Evolutionary conservation across 2,797 vertebrate genomes (phyloP), one percentile per base, ranked within the genome.

Genomic region (Onychomys leucogaster): DNA sequence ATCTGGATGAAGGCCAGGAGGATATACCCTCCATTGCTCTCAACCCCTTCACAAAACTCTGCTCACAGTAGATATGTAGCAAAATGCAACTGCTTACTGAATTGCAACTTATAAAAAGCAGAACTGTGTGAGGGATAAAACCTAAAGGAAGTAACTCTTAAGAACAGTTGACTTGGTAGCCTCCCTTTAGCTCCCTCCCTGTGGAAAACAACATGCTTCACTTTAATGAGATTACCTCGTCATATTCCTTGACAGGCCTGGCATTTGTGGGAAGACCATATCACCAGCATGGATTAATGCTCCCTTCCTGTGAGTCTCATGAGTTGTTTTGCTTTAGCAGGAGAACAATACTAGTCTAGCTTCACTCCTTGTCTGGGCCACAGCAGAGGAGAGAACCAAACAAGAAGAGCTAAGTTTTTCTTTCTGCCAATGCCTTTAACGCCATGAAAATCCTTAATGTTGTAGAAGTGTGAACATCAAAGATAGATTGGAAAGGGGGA

Each of bases 361-460:
- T 91, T 84, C 55, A 77, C 43, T 41, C 25, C 80, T 86, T 65
- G 77, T 88, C 93, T 92, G 84, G 32, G 49, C 63, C 61, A 78
- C n/a, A 32, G 59, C 32, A 94, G 65, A 91, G 37, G 57, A 71
- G 27, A 32, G 29, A 95, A 46, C 29, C 5, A 37, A 91, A 34
- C 23, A 78, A 94, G 29, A 87, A 49, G 27, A 5, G 2, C 57
- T 75, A 81, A 61, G 46, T 37, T 55, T 71, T 95, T 93, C 77
- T 88, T 82, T 94, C 89, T 88, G 49, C 81, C 80, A 97, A 93
- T 88, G 87, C 19, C 90, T 91, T 90, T 76, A 95, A 96, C 61
- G 25, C 46, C n/a, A 41, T n/a, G 59, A 95, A 86, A 43, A 92
- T 0, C 90, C 67, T 75, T 75, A 43, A 12, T 10, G 5, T 75